Base-by-base conservation (phyloP, 2,797 vertebrate genomes). In the Aotus griseimembra region DNA sequence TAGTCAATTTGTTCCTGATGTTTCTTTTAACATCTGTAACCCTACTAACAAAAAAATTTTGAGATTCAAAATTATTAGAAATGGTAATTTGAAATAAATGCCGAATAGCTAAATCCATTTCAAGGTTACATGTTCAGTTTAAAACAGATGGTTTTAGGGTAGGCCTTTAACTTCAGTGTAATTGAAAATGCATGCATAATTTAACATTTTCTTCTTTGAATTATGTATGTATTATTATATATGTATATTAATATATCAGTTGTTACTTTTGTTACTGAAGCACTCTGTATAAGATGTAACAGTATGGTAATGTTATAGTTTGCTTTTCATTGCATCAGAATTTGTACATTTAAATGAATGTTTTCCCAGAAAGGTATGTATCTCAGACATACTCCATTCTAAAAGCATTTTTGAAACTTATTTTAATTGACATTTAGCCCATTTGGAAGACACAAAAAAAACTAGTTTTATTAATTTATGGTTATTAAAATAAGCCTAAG, bases 401-500 rank as follows among this genome's bases (percentile, higher is more conserved):
- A n/a, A 93, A 61, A 87, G 64, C 36, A 44, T 48, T 94, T 90
- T 88, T 80, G 55, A 88, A 90, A 84, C 33, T 73, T 93, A 33
- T 52, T 77, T 91, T 85, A 81, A 52, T 88, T 75, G 46, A 82
- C 44, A 70, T 81, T 85, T 95, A 92, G 28, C 4, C 30, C 84
- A 15, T 93, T 95, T 85, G 36, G 80, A 81, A 94, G 80, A 55
- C 30, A 89, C 22, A 88, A 1, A 57, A 20, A 90, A 95, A 77
- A 46, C 7, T 61, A 84, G 22, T 77, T 94, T 95, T 11, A 67
- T 46, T 86, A 92, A 58, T 73, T 93, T 92, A 33, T 48, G 46
- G 5, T 90, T 96, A 83, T 90, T 95, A 72, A 96, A 84, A 52
- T 88, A 87, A 93, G 20, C 46, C 13, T 13, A 76, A 72, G n/a